Conservation (phyloP, 2,797 vertebrate species). For the Fringilla coelebs region DNA sequence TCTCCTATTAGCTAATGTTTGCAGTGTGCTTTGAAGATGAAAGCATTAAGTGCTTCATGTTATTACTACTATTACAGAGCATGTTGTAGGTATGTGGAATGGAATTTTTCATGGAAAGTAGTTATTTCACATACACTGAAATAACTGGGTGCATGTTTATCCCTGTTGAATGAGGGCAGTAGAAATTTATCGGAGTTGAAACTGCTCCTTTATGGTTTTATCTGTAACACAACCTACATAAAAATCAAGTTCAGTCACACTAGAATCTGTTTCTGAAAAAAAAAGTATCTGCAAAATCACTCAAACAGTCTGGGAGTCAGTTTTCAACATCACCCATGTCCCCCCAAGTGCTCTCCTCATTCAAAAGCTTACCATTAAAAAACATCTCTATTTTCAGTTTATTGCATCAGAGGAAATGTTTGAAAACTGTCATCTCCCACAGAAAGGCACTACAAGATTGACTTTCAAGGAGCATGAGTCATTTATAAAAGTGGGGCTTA, state of each 20-base stretch:
- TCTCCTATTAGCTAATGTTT: not conserved
- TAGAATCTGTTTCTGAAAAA: not conserved
- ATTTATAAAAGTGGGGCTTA: conserved; percentile 12
- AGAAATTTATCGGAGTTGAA: not conserved
- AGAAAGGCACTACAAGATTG: not conserved
- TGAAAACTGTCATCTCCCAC: not conserved
- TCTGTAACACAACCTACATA: not conserved
- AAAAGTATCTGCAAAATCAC: not conserved
- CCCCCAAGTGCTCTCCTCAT: not conserved
- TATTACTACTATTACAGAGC: not conserved
- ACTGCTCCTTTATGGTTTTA: not conserved
- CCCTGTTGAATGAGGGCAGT: not conserved
- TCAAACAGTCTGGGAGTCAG: not conserved
- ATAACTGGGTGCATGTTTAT: not conserved
- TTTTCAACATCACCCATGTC: not conserved
- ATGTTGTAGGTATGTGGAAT: not conserved
- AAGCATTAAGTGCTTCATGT: not conserved
- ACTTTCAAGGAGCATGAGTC: not conserved
- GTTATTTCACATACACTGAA: not conserved
- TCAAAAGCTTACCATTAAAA: not conserved
- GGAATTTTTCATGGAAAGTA: not conserved
- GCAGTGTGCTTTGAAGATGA: not conserved
- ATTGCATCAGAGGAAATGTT: not conserved
- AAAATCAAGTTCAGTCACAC: not conserved
- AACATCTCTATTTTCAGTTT: not conserved